A percentile compares a stretch with the other conserved stretches of the same genome.
Conservation (phyloP, 2,888 invertebrate species). For the Drosophila leonis region DNA sequence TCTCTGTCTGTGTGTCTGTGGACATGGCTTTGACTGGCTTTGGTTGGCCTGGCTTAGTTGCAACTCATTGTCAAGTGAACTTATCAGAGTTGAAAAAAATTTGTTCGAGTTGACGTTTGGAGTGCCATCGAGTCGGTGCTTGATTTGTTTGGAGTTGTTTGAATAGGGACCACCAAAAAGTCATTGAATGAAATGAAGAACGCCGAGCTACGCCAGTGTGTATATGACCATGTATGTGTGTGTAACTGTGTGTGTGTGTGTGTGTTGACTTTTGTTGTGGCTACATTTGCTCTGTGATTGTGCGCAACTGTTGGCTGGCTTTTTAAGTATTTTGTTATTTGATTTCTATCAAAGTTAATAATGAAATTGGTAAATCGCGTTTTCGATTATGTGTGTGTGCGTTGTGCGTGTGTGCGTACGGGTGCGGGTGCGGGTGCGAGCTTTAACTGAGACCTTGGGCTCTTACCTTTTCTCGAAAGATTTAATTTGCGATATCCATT, state of each 20-base stretch:
- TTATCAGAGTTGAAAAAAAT: constrained; percentile 67
- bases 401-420: constrained; percentile 25
- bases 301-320: constrained; percentile 51
- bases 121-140: constrained; percentile 80
- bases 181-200: constrained; percentile 81
- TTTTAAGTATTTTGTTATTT: constrained; percentile 78
- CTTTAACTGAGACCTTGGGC: constrained; percentile 58
- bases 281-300: constrained; percentile 50
- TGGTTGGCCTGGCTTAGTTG: constrained; percentile 72
- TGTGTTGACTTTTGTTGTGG: constrained; percentile 45
- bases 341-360: constrained; percentile 80
- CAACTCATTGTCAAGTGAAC: constrained; percentile 82
- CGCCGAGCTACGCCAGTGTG: constrained; percentile 51
- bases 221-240: constrained; percentile 42
- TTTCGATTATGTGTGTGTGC: constrained; percentile 32
- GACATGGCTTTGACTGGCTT: constrained; percentile 44
- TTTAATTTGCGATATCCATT: constrained; percentile 78
- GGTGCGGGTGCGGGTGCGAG: constrained; percentile 37
- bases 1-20: constrained; percentile 21
- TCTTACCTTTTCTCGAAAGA: constrained; percentile 72
- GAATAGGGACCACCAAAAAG: constrained; percentile 80
- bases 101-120: constrained; percentile 80
- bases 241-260: constrained; percentile 20
- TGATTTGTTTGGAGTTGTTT: constrained; percentile 81
- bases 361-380: constrained; percentile 76